A percentile compares a stretch with the other conserved stretches of the same genome.
Conservation (phyloP, 2,888 invertebrate species). For the Aplocera efformata region DNA sequence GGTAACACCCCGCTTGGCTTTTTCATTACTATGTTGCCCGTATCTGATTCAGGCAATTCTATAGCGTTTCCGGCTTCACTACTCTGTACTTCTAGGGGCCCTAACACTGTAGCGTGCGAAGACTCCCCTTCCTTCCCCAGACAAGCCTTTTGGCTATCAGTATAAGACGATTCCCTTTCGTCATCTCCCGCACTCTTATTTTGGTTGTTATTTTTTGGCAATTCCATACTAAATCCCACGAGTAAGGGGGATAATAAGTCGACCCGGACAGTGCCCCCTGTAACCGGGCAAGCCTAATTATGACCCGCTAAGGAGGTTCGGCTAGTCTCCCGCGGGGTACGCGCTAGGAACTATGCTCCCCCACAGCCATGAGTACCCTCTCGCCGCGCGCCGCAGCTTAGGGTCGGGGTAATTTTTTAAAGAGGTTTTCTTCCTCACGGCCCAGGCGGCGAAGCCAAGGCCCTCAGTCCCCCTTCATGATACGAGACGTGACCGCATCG, state of each 20-base stretch:
- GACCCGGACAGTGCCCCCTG: conserved; percentile 8
- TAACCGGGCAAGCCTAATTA: conserved; percentile 7
- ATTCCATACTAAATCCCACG: conserved; percentile 2
- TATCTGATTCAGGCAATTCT: too few relatives aligned
- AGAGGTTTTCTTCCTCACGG: conserved; percentile 5
- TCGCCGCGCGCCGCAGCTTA: conserved; percentile 9
- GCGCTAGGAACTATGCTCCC: conserved; percentile 7
- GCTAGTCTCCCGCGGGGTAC: conserved; percentile 8
- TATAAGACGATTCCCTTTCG: too few relatives aligned
- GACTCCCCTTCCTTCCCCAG: too few relatives aligned
- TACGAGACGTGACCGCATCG: background rate
- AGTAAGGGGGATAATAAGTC: conserved; percentile 6
- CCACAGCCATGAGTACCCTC: conserved; percentile 7
- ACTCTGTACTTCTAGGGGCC: too few relatives aligned
- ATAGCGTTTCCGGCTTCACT: too few relatives aligned
- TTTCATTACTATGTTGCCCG: too few relatives aligned
- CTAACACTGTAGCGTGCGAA: too few relatives aligned
- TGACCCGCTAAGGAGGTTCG: conserved; percentile 9
- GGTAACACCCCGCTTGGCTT: too few relatives aligned
- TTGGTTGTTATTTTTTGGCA: too few relatives aligned
- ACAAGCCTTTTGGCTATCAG: too few relatives aligned
- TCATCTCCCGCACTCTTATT: too few relatives aligned
- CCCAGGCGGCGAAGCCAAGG: conserved; percentile 7
- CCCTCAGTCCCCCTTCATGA: background rate
- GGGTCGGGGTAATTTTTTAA: conserved; percentile 8